Percentiles rank a stretch among this genome's conserved stretches.
These are phyloP conservation scores for Myathropa florea DNA, from an alignment of 2,888 invertebrate genomes.

Conservation along the genomic window DNA sequence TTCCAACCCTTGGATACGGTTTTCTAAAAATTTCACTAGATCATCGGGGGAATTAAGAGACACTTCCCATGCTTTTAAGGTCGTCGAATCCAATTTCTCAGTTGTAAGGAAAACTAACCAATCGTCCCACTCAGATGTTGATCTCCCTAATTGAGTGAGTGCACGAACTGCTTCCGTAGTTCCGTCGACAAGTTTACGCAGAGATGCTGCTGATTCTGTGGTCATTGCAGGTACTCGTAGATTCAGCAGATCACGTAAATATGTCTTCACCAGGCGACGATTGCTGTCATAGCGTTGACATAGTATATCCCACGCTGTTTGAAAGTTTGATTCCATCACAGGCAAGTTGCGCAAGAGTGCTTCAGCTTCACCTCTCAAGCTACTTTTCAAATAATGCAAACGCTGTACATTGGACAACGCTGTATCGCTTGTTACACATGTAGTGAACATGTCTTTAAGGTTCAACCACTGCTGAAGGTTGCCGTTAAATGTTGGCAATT, in stretches of 20 bases:
- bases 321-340: slow-evolving; percentile 37
- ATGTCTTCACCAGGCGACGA: no score
- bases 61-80: slow-evolving; percentile 44
- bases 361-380: slow-evolving; percentile 40
- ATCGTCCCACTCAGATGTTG: slow-evolving; percentile 49
- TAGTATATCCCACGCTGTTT: not conserved
- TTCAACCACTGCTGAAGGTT: slow-evolving; percentile 32
- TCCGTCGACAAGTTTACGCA: not conserved
- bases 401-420: slow-evolving; percentile 1
- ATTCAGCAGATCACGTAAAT: no score
- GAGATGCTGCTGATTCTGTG: slow-evolving; percentile 31
- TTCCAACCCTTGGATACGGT: slow-evolving; percentile 37
- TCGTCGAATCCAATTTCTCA: slow-evolving; percentile 21
- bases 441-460: slow-evolving; percentile 34
- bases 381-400: slow-evolving; percentile 40
- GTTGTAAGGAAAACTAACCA: slow-evolving; percentile 39
- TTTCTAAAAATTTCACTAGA: slow-evolving; percentile 20
- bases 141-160: not conserved
- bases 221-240: slow-evolving; percentile 15
- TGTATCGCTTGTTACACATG: slow-evolving; percentile 12
- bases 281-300: no score
- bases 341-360: slow-evolving; percentile 20
- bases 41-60: slow-evolving; percentile 9
- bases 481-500: slow-evolving; percentile 24
- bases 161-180: no score